phyloP scores from a whole-genome alignment of 1,140 invertebrate genomes.

The Lineus longissimus region DNA sequence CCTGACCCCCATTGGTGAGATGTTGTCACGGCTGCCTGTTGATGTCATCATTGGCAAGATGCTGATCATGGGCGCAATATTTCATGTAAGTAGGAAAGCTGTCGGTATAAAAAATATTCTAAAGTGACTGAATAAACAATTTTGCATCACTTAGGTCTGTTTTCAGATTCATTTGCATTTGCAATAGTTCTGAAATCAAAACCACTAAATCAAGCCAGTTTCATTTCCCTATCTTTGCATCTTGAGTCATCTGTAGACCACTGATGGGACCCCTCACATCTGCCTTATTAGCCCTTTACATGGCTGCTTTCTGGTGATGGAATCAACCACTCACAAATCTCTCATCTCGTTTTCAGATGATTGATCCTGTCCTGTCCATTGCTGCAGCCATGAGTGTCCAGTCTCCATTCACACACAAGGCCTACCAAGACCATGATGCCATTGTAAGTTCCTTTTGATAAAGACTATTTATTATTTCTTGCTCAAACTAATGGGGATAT shows the following conservation, averaged over 20 bases:
- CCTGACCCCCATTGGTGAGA: slow-evolving; percentile 84
- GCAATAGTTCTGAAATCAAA: too few relatives aligned
- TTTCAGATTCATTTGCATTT: not conserved
- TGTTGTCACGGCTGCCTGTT: slow-evolving; percentile 84
- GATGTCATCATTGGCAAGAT: slow-evolving; percentile 96
- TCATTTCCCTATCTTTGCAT: too few relatives aligned
- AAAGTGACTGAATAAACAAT: not conserved
- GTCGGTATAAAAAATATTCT: not conserved
- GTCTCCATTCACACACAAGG: slow-evolving; percentile 78
- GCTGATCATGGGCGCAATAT: slow-evolving; percentile 86
- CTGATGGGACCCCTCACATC: too few relatives aligned
- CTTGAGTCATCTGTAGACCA: too few relatives aligned
- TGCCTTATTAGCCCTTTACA: too few relatives aligned
- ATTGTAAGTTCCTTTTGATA: slow-evolving; percentile 60
- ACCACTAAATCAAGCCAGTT: too few relatives aligned
- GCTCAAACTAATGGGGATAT: not conserved
- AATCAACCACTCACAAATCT: too few relatives aligned
- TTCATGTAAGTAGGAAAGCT: slow-evolving; percentile 56
- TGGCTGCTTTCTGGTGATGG: too few relatives aligned
- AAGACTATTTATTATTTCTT: not conserved
- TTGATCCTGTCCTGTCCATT: slow-evolving; percentile 87
- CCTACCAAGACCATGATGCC: slow-evolving; percentile 79
- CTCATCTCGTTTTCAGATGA: slow-evolving; percentile 50
- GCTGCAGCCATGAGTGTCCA: slow-evolving; percentile 91
- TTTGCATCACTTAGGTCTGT: not conserved